A percentile compares a stretch with the other conserved stretches of the same genome.
Conservation (phyloP, 2,113 vertebrate genomes). For the Malaclemys terrapin region DNA sequence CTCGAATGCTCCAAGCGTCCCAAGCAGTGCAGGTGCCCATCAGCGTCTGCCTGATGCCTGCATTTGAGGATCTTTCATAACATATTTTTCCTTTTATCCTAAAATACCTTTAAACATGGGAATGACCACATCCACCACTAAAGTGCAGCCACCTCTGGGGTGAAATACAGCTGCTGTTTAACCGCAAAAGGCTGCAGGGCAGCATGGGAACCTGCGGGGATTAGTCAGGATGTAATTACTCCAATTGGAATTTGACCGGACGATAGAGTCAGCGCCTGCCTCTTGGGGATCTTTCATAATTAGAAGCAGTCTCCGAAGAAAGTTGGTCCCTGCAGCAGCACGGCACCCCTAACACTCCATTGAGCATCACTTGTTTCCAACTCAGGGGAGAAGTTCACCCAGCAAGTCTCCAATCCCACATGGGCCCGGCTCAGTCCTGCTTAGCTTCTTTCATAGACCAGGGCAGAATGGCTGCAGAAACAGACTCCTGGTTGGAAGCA, state of each 20-base stretch:
- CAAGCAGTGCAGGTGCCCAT: neutral
- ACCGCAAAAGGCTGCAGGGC: neutral
- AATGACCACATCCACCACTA: neutral
- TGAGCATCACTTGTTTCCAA: neutral
- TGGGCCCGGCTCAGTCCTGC: neutral
- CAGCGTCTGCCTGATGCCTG: neutral
- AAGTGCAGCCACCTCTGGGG: neutral
- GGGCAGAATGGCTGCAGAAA: neutral
- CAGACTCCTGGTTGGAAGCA: neutral
- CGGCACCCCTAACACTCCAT: too few species aligned
- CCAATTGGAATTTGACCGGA: neutral
- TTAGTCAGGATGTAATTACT: neutral
- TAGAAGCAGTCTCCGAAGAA: neutral
- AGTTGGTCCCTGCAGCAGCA: neutral
- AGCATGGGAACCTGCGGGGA: neutral
- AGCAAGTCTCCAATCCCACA: neutral
- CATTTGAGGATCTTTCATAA: neutral
- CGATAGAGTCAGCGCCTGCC: neutral
- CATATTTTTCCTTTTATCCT: neutral
- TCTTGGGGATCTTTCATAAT: neutral
- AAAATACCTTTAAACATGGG: neutral
- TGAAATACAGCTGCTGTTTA: neutral
- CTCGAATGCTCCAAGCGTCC: neutral
- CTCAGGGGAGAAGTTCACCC: neutral
- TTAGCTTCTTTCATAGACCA: neutral